Conservation (phyloP, 1,140 invertebrate species). For the Drosophila pectinifera region DNA sequence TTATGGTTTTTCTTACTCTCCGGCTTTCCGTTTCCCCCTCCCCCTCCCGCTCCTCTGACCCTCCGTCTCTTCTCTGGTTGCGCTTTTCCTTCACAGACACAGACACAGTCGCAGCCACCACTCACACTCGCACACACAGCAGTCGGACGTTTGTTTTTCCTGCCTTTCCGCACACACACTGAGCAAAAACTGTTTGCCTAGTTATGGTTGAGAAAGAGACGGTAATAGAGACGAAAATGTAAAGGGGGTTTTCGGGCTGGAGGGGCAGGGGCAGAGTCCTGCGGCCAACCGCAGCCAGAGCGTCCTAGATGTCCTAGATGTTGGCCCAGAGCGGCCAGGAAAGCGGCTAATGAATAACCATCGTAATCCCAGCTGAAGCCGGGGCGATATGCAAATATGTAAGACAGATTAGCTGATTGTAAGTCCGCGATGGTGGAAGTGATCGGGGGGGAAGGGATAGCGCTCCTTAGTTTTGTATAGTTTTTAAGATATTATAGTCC, state of each 20-base stretch:
- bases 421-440: conserved; percentile 8
- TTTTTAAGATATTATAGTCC: conserved; percentile 11
- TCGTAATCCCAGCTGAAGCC: conserved; percentile 48
- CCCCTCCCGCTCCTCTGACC: conserved; percentile 4
- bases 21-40: conserved; percentile 29
- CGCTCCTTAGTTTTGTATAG: background rate
- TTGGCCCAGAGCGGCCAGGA: conserved; percentile 18
- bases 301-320: conserved; percentile 36
- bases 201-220: conserved; percentile 37
- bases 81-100: conserved; percentile 56
- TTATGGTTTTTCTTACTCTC: conserved; percentile 80
- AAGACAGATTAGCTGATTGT: conserved; percentile 53
- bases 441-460: background rate
- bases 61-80: conserved; percentile 54
- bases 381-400: conserved; percentile 50
- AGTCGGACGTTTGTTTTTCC: conserved; percentile 71
- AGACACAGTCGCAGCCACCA: conserved; percentile 3
- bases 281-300: conserved; percentile 46
- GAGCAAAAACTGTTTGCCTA: conserved; percentile 58
- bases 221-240: conserved; percentile 7
- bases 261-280: conserved; percentile 6
- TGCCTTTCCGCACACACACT: conserved; percentile 56
- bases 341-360: conserved; percentile 47
- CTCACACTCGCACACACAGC: background rate
- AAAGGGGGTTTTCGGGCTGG: background rate